Percentiles rank a stretch among this genome's conserved stretches.
These are phyloP conservation scores for Eumacrocentrus americanus DNA, from an alignment of 2,888 invertebrate genomes.

Conservation along the genomic window DNA sequence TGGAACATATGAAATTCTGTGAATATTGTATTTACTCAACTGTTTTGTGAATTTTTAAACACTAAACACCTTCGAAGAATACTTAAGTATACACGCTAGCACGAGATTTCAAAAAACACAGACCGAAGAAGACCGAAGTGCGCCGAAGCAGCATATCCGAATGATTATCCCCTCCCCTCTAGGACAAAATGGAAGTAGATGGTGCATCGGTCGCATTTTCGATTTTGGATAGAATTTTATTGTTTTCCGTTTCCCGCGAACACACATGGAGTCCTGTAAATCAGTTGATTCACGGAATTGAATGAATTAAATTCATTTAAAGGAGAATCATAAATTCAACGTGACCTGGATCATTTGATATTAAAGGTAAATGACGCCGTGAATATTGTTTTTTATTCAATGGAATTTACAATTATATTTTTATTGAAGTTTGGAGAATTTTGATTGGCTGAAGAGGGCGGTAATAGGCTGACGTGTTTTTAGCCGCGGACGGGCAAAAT, in stretches of 20 bases:
- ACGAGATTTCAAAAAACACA: no score
- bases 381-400: neutral
- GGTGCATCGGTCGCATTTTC: slow-evolving; percentile 15
- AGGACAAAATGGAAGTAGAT: slow-evolving; percentile 10
- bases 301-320: no score
- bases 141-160: neutral
- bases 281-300: neutral
- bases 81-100: no score
- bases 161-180: neutral
- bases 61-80: no score
- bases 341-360: no score
- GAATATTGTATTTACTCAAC: no score
- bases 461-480: slow-evolving; percentile 49
- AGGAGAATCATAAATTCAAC: no score
- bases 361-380: neutral
- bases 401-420: neutral
- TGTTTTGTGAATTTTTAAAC: no score
- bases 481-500: slow-evolving; percentile 51
- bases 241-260: slow-evolving; percentile 23
- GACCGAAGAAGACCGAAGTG: no score
- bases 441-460: slow-evolving; percentile 46
- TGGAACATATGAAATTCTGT: no score
- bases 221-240: slow-evolving; percentile 4
- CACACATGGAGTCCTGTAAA: neutral
- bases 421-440: slow-evolving; percentile 1